These are phyloP conservation scores for Neosilurus hyrtlii DNA, from an alignment of 2,797 vertebrate genomes.

Conservation along the genomic window DNA sequence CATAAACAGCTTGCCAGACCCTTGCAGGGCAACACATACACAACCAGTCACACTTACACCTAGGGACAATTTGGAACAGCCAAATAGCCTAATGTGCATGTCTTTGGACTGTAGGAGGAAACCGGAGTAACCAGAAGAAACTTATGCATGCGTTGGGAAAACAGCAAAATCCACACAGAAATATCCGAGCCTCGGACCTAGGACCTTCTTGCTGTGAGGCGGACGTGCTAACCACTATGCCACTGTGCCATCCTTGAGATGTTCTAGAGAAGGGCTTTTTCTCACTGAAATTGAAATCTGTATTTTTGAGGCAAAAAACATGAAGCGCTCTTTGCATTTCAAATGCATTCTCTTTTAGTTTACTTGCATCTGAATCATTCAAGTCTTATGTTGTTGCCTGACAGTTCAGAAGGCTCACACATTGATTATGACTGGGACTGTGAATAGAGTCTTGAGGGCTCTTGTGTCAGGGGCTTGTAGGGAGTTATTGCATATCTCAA, in stretches of 20 bases:
- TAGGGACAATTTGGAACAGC: too few species aligned
- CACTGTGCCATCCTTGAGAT: not conserved
- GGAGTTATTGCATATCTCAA: slow-evolving; percentile 44
- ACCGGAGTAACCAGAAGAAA: too few species aligned
- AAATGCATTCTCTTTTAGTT: slow-evolving; percentile 46
- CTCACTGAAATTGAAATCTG: slow-evolving; percentile 52
- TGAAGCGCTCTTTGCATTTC: slow-evolving; percentile 35
- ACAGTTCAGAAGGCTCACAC: slow-evolving; percentile 1
- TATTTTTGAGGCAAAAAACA: not conserved
- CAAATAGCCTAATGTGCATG: too few species aligned
- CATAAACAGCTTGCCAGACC: too few species aligned
- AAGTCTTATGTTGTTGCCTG: slow-evolving; percentile 15
- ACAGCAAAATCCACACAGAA: too few species aligned
- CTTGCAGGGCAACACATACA: too few species aligned
- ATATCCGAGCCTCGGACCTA: too few species aligned
- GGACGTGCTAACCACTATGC: too few species aligned
- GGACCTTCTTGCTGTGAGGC: too few species aligned
- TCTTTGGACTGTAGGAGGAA: too few species aligned
- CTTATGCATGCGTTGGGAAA: too few species aligned
- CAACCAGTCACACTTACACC: too few species aligned
- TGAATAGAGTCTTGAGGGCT: slow-evolving; percentile 28
- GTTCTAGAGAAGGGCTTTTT: not conserved
- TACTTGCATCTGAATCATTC: slow-evolving; percentile 23
- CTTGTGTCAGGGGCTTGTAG: slow-evolving; percentile 30
- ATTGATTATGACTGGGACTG: slow-evolving; percentile 41